Conservation (phyloP, 2,888 invertebrate species). For the Encarsia formosa region DNA sequence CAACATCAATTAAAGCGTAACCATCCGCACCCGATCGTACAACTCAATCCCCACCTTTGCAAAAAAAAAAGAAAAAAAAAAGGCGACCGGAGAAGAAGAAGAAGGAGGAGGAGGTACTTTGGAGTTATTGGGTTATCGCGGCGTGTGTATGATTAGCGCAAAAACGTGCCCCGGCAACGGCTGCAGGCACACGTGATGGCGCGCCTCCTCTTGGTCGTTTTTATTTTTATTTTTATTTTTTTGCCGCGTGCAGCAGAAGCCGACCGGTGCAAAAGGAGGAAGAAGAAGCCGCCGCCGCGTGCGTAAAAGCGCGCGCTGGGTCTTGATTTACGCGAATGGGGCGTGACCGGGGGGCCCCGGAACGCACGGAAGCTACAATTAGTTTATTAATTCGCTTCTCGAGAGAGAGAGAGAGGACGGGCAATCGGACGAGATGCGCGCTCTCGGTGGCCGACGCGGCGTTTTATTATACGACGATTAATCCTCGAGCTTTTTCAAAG, state of each 20-base stretch:
- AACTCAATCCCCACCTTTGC: too few species aligned
- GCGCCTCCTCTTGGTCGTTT: too few species aligned
- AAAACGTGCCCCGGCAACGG: too few species aligned
- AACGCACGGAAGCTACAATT: conserved; percentile 47
- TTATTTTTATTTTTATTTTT: too few species aligned
- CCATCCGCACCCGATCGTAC: too few species aligned
- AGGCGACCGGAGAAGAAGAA: not conserved
- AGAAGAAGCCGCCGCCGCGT: not conserved
- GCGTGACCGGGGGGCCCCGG: conserved; percentile 34
- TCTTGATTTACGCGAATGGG: conserved; percentile 49
- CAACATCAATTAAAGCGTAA: too few species aligned
- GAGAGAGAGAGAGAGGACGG: not conserved
- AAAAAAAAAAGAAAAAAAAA: not conserved
- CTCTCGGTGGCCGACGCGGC: too few species aligned
- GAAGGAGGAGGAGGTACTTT: not conserved
- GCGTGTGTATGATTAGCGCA: conserved; percentile 25
- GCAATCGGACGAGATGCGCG: not conserved
- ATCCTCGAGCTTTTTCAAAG: too few species aligned
- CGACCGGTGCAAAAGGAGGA: conserved; percentile 1
- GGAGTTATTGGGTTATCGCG: conserved; percentile 21
- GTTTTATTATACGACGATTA: too few species aligned
- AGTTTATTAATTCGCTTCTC: conserved; percentile 45
- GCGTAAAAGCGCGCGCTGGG: conserved; percentile 31
- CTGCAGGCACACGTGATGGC: too few species aligned
- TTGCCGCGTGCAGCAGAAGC: conserved; percentile 15